phyloP scores from a whole-genome alignment of 1,140 invertebrate genomes.

The Holcopasites calliopsidis region DNA sequence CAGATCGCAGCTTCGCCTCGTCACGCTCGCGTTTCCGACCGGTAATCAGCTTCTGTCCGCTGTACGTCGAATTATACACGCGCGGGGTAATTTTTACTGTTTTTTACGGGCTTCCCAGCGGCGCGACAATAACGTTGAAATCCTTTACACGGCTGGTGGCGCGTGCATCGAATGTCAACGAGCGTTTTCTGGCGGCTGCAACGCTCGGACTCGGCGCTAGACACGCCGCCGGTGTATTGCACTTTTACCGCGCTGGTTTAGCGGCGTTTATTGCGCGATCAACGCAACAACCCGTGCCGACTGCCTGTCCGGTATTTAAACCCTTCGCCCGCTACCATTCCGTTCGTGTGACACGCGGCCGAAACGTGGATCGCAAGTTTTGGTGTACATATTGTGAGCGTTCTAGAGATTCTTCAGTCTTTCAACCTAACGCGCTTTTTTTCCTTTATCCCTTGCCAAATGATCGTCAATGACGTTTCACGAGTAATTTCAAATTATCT shows the following conservation, averaged over 20 bases:
- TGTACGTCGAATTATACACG: slow-evolving; percentile 43
- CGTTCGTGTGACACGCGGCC: not conserved
- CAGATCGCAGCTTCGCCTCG: not conserved
- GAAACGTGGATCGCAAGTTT: not conserved
- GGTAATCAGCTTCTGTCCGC: slow-evolving; percentile 29
- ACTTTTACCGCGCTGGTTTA: slow-evolving; percentile 30
- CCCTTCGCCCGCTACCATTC: not conserved
- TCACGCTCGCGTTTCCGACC: not conserved
- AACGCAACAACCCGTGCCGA: slow-evolving; percentile 28
- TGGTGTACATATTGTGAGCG: not conserved
- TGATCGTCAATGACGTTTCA: not conserved
- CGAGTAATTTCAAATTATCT: not conserved
- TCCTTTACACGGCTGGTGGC: slow-evolving; percentile 17
- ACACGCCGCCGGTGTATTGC: not conserved
- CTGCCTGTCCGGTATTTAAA: slow-evolving; percentile 27
- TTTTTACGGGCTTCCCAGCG: slow-evolving; percentile 11
- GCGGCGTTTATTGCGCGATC: slow-evolving; percentile 41
- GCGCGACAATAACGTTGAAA: slow-evolving; percentile 27
- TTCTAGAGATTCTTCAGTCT: not conserved
- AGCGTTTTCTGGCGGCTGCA: slow-evolving; percentile 7
- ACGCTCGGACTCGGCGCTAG: not conserved
- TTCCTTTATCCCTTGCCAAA: not conserved
- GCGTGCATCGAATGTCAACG: slow-evolving; percentile 37
- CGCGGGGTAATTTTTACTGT: slow-evolving; percentile 43
- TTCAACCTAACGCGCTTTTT: not conserved